phyloP scores from a whole-genome alignment of 2,888 invertebrate species.

The Hydrotaea diabolus region DNA sequence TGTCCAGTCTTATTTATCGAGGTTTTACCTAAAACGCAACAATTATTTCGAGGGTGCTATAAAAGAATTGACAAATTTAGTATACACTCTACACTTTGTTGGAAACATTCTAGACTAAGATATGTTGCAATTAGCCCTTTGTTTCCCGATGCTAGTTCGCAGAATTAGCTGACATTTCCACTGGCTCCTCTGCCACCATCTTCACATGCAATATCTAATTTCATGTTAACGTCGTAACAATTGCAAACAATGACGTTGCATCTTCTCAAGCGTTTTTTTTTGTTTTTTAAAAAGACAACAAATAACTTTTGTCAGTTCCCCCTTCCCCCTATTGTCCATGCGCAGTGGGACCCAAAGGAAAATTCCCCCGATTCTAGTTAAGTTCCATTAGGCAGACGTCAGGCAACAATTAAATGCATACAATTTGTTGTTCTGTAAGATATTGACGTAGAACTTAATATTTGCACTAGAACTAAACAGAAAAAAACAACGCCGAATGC shows the following conservation, averaged over 20 bases:
- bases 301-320: not conserved
- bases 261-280: not conserved
- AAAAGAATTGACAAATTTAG: too few species aligned
- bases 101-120: too few species aligned
- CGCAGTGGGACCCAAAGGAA: not conserved
- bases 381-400: not conserved
- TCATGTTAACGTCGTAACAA: not conserved
- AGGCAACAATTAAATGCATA: not conserved
- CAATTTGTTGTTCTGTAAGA: constrained; percentile 8
- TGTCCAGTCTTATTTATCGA: too few species aligned
- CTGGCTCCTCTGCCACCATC: not conserved
- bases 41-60: too few species aligned
- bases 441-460: constrained; percentile 57
- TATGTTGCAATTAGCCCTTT: too few species aligned
- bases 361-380: constrained; percentile 4
- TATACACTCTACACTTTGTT: too few species aligned
- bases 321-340: not conserved
- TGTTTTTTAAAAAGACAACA: not conserved
- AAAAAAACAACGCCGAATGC: not conserved
- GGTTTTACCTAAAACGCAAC: too few species aligned
- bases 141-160: not conserved
- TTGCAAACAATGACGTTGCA: constrained; percentile 1
- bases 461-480: constrained; percentile 30
- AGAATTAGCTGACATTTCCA: not conserved
- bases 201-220: not conserved